Percentiles rank a stretch among this genome's conserved stretches.
phyloP scores from a whole-genome alignment of 2,888 invertebrate genomes.

The Anticlea derivata region DNA sequence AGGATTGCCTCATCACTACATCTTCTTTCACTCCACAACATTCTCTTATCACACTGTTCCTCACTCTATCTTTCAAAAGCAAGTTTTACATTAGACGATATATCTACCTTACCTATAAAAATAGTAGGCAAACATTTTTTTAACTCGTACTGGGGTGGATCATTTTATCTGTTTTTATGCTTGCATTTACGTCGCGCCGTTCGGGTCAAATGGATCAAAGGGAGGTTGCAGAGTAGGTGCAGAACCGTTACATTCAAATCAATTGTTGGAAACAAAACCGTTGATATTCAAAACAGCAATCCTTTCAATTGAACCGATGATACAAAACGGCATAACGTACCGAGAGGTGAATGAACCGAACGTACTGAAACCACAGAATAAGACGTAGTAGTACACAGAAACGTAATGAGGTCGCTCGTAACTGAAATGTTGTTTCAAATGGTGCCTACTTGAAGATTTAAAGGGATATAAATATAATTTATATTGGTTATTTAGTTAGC shows the following conservation, averaged over 20 bases:
- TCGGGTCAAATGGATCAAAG: too few species aligned
- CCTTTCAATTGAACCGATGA: slow-evolving; percentile 18
- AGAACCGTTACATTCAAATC: slow-evolving; percentile 3
- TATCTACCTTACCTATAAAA: too few species aligned
- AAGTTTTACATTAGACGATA: too few species aligned
- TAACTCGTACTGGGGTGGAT: too few species aligned
- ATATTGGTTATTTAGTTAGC: neutral
- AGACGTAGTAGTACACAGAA: neutral
- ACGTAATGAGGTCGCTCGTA: slow-evolving; percentile 21
- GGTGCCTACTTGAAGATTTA: slow-evolving; percentile 8
- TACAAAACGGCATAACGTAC: slow-evolving; percentile 1
- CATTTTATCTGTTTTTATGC: too few species aligned
- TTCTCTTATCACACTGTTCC: too few species aligned
- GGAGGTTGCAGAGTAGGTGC: too few species aligned
- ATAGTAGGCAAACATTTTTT: too few species aligned
- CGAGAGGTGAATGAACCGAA: slow-evolving; percentile 15
- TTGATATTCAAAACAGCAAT: slow-evolving; percentile 17
- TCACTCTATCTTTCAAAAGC: too few species aligned
- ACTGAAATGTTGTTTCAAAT: slow-evolving; percentile 13
- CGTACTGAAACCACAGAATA: slow-evolving; percentile 3
- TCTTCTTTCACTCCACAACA: too few species aligned
- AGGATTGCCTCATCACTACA: too few species aligned
- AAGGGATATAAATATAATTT: slow-evolving; percentile 3
- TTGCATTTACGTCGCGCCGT: too few species aligned
- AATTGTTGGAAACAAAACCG: slow-evolving; percentile 14